Base-by-base conservation (phyloP, 2,888 invertebrate genomes). In the Leptarthrus brevirostris region DNA sequence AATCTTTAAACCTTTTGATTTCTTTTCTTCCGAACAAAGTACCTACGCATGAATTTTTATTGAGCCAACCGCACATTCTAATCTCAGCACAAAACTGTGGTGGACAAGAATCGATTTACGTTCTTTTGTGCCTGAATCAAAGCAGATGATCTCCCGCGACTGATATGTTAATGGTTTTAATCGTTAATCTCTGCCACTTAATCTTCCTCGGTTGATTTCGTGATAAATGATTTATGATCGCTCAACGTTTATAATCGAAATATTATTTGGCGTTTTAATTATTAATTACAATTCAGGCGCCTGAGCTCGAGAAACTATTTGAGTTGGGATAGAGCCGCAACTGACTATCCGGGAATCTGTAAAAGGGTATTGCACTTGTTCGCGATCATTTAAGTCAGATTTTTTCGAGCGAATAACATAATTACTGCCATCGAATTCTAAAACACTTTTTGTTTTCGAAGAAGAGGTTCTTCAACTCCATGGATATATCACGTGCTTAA, bases 141-240 rank as follows among this genome's bases (percentile, higher is more conserved):
- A 64, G 40, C 64, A n/a, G 47, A 44, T 47, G 64, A 64, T 44
- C 64, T 22, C 47, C 64, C 40, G 47, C 49, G 58, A 18, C 58
- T 47, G 72, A 72, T 72, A 72, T 72, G 72, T 56, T 72, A 72
- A 72, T 72, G 72, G 72, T 44, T 56, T 72, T 72, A 72, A 72
- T 72, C 72, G 72, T 72, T 72, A 72, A 72, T 72, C 72, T 72
- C 58, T 72, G 72, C 72, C 72, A 72, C 72, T 72, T 72, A 72
- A 72, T 72, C 56, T 72, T 26, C 24, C 26, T 56, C 16, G 24
- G 26, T 56, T 56, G 72, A 56, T 72, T 58, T 52, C 34, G 56
- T 56, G 72, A 72, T 58, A 72, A 72, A 72, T 72, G 72, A 72
- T 72, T 72, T 56, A 72, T 56, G 72, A 72, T 44, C 72, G 40